A percentile compares a stretch with the other conserved stretches of the same genome.
Conservation (phyloP, 92 coral and sea anemone genomes). For the Epizoanthus rinbou region DNA sequence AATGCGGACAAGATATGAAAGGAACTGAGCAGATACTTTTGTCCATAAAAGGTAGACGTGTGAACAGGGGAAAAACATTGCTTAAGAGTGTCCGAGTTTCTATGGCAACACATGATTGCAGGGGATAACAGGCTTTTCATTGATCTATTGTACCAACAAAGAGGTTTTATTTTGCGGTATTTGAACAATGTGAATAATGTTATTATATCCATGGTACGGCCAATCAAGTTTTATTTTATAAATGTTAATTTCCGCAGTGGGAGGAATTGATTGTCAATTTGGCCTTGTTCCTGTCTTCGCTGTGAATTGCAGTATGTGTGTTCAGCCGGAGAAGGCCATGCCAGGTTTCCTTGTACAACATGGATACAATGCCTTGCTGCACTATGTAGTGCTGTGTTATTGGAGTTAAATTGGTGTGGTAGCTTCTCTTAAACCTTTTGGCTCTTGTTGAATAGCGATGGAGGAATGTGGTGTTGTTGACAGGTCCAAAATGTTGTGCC, state of each 20-base stretch:
- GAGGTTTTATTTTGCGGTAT: conserved; percentile 73
- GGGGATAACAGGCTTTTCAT: conserved; percentile 44
- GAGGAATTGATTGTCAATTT: conserved; percentile 62
- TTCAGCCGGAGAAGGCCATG: neutral
- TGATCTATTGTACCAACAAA: conserved; percentile 58
- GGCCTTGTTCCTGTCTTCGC: conserved; percentile 36
- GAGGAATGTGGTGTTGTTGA: conserved; percentile 11
- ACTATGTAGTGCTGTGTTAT: conserved; percentile 6
- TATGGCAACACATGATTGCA: conserved; percentile 11
- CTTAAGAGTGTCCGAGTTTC: conserved; percentile 17
- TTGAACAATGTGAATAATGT: conserved; percentile 69
- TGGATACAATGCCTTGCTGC: neutral
- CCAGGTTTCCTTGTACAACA: neutral
- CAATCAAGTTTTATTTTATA: conserved; percentile 61
- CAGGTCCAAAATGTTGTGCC: neutral
- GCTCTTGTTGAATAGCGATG: conserved; percentile 12
- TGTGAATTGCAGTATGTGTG: conserved; percentile 33
- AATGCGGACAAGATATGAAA: neutral
- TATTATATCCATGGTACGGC: conserved; percentile 62
- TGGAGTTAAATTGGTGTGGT: conserved; percentile 11
- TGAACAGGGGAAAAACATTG: neutral
- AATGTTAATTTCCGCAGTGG: conserved; percentile 67
- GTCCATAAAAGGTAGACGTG: conserved; percentile 10
- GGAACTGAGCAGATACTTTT: neutral
- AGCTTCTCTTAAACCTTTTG: conserved; percentile 10